Base-by-base conservation (phyloP, 2,113 vertebrate genomes). In the Lagopus leucura region DNA sequence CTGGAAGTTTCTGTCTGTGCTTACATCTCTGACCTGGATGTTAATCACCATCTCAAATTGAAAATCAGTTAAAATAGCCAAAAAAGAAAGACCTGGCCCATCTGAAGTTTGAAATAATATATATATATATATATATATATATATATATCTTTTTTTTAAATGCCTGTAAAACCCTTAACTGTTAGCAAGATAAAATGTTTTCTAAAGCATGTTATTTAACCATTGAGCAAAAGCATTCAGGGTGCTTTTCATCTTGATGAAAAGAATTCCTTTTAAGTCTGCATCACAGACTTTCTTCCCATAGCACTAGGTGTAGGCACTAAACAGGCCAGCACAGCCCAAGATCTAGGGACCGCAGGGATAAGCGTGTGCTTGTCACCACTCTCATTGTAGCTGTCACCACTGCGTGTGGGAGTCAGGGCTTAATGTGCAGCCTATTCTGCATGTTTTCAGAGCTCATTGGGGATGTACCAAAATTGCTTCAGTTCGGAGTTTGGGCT, bases 331-430 rank as follows among this genome's bases (percentile, higher is more conserved):
- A 82, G 13, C 34, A 13, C 18, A 27, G 11, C 54, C 50, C 65
- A 43, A 79, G 15, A 57, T 40, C 22, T 65, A 24, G 66, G 15
- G 58, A 20, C 3, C 38, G 20, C 13, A 10, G 30, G 30, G 81
- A 82, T 36, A 50, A 34, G 30, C 69, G 64, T 54, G 63, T 84
- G 32, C 34, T 81, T 64, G 61, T 1, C 1, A 16, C 50, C 24
- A 30, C 25, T 43, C 61, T 60, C 25, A 3, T 2, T 34, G 17
- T 13, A 43, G 15, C 58, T 1, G 0, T 71, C 32, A 20, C 14
- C 0, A 0, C 58, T 58, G 54, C 8, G 0, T 64, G 60, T 71
- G 81, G 57, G 58, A 75, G 17, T 32, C 0, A 0, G 24, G 10
- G 5, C 64, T 75, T 72, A 25, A 58, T 1, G 11, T 47, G 40